Conservation (phyloP, 2,888 invertebrate genomes). For the Ariolimax columbianus region DNA sequence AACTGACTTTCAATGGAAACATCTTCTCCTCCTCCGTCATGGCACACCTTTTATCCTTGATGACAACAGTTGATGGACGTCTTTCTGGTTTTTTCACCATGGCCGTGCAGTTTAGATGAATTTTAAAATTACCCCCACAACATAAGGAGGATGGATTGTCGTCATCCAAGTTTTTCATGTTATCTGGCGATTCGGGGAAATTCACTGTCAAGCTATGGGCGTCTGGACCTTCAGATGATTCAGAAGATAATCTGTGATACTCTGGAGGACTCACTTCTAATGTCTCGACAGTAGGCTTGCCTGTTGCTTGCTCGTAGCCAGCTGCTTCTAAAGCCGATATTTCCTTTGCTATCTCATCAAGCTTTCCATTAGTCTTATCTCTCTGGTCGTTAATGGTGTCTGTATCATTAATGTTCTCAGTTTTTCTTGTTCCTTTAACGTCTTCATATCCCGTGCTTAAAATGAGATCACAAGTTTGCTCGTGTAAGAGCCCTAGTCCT, state of each 20-base stretch:
- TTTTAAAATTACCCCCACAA: slow-evolving; percentile 39
- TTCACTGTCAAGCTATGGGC: slow-evolving; percentile 36
- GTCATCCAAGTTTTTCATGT: background rate
- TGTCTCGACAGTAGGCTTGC: background rate
- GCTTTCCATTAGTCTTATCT: slow-evolving; percentile 37
- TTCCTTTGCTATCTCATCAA: slow-evolving; percentile 34
- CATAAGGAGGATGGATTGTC: slow-evolving; percentile 27
- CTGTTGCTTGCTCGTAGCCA: slow-evolving; percentile 6
- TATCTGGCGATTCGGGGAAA: slow-evolving; percentile 35
- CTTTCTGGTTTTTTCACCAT: slow-evolving; percentile 46
- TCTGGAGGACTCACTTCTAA: background rate
- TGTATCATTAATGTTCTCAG: background rate
- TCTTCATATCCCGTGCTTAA: slow-evolving; percentile 48
- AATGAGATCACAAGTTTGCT: slow-evolving; percentile 41
- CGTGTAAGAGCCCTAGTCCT: background rate
- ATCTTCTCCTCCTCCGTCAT: slow-evolving; percentile 50
- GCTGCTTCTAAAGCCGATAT: slow-evolving; percentile 31
- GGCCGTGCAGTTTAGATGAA: slow-evolving; percentile 44
- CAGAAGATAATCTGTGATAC: background rate
- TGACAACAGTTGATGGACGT: background rate
- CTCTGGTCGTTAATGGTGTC: background rate
- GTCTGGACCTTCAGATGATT: slow-evolving; percentile 1
- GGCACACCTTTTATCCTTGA: slow-evolving; percentile 36
- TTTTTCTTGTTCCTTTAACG: background rate
- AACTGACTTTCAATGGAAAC: slow-evolving; percentile 41